phyloP scores from a whole-genome alignment of 2,888 invertebrate species.

The Cantharis flavilabris region DNA sequence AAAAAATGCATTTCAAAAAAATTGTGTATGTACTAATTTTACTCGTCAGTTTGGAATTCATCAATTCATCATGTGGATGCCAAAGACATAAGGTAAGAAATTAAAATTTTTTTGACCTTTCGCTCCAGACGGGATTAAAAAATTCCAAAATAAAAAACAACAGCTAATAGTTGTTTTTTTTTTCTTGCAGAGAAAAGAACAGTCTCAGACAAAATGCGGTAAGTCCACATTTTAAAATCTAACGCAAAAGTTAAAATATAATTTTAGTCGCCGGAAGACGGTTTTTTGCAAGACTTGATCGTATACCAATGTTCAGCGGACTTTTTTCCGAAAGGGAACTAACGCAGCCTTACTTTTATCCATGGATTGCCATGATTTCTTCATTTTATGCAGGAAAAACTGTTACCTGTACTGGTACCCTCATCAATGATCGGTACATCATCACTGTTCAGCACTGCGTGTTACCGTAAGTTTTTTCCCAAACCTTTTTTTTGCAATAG shows the following conservation, averaged over 20 bases:
- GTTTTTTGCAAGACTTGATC: constrained; percentile 25
- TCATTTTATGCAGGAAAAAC: constrained; percentile 1
- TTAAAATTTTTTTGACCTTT: no score
- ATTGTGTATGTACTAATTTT: not conserved
- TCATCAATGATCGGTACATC: constrained; percentile 31
- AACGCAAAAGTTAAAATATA: not conserved
- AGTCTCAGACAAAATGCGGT: constrained; percentile 26
- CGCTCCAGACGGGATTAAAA: not conserved
- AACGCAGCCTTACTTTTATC: constrained; percentile 22
- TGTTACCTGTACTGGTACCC: constrained; percentile 18
- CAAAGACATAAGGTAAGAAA: not conserved
- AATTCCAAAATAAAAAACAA: not conserved
- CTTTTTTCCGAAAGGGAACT: constrained; percentile 3
- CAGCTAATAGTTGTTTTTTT: not conserved
- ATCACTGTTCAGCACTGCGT: constrained; percentile 25
- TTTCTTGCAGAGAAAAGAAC: constrained; percentile 15
- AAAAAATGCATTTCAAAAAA: not conserved
- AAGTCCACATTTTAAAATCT: not conserved
- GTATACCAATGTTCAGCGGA: not conserved
- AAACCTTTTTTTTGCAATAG: no score
- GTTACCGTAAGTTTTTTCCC: constrained; percentile 24
- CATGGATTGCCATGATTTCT: constrained; percentile 24
- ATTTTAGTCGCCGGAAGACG: constrained; percentile 25
- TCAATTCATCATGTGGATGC: not conserved
- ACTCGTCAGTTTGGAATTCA: not conserved